phyloP scores from a whole-genome alignment of 2,797 vertebrate genomes.

The Dallia pectoralis region DNA sequence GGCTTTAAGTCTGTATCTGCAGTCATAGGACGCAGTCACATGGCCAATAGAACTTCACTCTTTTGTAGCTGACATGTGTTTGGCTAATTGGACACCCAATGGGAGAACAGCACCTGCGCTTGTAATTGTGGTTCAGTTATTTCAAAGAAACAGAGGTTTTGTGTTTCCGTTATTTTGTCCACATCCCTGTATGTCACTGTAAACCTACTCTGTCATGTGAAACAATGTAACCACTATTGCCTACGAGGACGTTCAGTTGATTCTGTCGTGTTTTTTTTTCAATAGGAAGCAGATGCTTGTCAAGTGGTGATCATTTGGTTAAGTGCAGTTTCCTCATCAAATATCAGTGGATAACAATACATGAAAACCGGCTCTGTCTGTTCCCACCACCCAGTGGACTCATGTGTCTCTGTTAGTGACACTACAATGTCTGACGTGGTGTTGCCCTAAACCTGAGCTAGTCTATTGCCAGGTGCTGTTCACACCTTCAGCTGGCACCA shows the following conservation, averaged over 20 bases:
- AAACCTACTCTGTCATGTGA: no score
- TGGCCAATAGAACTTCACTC: no score
- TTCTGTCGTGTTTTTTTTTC: not conserved
- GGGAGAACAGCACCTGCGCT: no score
- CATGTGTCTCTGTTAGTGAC: not conserved
- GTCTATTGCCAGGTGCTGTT: not conserved
- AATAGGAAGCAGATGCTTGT: not conserved
- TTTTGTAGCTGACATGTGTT: no score
- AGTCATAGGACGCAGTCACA: slow-evolving; percentile 13
- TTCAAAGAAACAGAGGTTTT: no score
- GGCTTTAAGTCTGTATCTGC: not conserved
- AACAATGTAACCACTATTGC: not conserved
- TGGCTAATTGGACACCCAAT: no score
- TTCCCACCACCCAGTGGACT: slow-evolving; percentile 5
- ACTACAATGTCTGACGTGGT: not conserved
- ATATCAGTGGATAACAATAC: not conserved
- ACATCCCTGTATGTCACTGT: no score
- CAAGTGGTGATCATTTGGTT: slow-evolving; percentile 1
- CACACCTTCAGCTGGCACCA: not conserved
- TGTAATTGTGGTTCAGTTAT: no score
- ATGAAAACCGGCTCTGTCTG: slow-evolving; percentile 24
- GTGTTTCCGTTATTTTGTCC: no score
- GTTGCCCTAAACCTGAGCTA: not conserved
- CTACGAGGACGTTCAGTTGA: not conserved
- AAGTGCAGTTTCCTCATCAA: not conserved